phyloP scores from a whole-genome alignment of 2,888 invertebrate species.

The Alsophila aescularia region DNA sequence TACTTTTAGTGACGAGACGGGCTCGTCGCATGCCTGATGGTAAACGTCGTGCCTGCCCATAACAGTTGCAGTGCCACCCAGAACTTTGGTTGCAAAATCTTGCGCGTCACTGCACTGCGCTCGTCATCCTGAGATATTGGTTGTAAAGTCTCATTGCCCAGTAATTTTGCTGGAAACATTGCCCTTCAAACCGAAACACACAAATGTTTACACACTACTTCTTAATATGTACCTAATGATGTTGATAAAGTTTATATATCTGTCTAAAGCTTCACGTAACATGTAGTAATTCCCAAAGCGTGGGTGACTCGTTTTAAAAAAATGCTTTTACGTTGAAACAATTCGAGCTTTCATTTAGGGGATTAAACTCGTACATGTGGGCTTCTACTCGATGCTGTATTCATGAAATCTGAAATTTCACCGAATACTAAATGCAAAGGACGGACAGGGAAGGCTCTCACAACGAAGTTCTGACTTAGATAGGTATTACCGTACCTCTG shows the following conservation, averaged over 20 bases:
- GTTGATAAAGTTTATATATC: not conserved
- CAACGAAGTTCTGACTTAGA: slow-evolving; percentile 67
- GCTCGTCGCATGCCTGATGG: too few relatives aligned
- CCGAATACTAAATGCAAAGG: slow-evolving; percentile 67
- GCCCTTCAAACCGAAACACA: too few relatives aligned
- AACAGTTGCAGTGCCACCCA: too few relatives aligned
- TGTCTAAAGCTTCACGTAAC: not conserved
- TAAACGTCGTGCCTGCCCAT: too few relatives aligned
- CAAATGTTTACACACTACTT: too few relatives aligned
- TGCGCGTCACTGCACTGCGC: too few relatives aligned
- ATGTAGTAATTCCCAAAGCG: not conserved
- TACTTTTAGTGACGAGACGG: too few relatives aligned
- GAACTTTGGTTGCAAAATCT: too few relatives aligned
- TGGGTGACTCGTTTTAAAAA: slow-evolving; percentile 13
- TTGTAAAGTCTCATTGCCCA: too few relatives aligned
- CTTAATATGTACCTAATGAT: not conserved
- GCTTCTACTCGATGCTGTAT: slow-evolving; percentile 43
- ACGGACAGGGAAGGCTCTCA: slow-evolving; percentile 52
- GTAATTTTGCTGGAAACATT: too few relatives aligned
- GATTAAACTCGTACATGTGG: slow-evolving; percentile 50
- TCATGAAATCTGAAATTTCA: slow-evolving; percentile 61
- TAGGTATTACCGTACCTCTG: slow-evolving; percentile 57
- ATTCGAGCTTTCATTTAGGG: slow-evolving; percentile 46
- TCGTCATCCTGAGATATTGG: too few relatives aligned
- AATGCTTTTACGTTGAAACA: slow-evolving; percentile 27